Percentiles rank a stretch among this genome's conserved stretches.
phyloP scores from a whole-genome alignment of 1,140 invertebrate genomes.

The Paracyclopina nana region DNA sequence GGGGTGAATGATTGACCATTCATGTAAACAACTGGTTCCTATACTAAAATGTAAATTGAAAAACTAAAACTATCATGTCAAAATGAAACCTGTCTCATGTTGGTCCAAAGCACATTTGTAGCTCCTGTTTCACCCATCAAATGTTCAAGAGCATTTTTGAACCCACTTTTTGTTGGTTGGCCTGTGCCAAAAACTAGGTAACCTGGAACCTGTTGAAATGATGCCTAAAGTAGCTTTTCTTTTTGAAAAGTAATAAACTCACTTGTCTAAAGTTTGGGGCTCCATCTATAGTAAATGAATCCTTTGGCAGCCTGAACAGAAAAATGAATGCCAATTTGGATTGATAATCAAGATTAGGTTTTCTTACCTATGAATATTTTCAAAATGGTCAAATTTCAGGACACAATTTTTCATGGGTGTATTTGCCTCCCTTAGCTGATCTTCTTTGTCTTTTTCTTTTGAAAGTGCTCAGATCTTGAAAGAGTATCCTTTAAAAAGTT shows the following conservation, averaged over 20 bases:
- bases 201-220: constrained; percentile 8
- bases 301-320: constrained; percentile 10
- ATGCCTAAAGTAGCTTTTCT: neutral
- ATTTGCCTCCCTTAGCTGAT: constrained; percentile 3
- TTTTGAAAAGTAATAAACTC: neutral
- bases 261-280: constrained; percentile 17
- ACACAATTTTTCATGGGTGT: constrained; percentile 15
- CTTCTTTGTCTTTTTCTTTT: constrained; percentile 2
- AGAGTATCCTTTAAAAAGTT: too few species aligned
- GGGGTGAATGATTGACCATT: constrained; percentile 12
- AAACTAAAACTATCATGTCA: neutral
- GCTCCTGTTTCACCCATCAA: neutral
- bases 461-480: too few species aligned
- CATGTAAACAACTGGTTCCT: constrained; percentile 14
- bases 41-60: neutral
- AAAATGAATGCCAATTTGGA: neutral
- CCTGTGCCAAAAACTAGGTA: constrained; percentile 16
- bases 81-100: constrained; percentile 14
- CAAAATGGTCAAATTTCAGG: constrained; percentile 16
- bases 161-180: constrained; percentile 14
- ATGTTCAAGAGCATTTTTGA: neutral
- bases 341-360: neutral
- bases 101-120: constrained; percentile 14
- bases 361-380: constrained; percentile 15
- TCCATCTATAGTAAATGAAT: constrained; percentile 6